These are phyloP conservation scores for Coluber constrictor DNA, from an alignment of 2,797 vertebrate species.

Conservation along the genomic window DNA sequence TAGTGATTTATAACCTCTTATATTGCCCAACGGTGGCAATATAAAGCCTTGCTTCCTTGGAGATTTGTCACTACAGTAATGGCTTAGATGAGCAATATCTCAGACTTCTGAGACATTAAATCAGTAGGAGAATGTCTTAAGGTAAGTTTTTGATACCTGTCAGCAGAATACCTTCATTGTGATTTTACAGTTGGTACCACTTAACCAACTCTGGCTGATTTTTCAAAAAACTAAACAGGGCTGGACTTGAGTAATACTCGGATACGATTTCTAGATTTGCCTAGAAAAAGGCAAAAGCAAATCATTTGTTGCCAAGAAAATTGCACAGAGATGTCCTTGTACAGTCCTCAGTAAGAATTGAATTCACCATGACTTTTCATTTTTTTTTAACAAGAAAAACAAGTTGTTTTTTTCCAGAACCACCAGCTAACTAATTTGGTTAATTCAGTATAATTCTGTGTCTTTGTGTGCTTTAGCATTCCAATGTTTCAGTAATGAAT, in stretches of 20 bases:
- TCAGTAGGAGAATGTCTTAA: background rate
- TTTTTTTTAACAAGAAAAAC: background rate
- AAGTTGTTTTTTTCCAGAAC: background rate
- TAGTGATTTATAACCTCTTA: background rate
- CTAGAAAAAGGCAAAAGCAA: background rate
- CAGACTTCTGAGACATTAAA: background rate
- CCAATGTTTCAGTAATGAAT: background rate
- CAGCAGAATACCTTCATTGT: background rate
- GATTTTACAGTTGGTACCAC: background rate
- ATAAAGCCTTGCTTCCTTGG: background rate
- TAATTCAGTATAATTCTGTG: background rate
- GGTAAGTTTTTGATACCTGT: background rate
- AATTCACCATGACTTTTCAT: background rate
- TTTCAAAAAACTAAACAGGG: background rate
- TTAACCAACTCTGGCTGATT: background rate
- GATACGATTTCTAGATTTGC: background rate
- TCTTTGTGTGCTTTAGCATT: background rate
- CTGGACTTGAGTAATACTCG: background rate
- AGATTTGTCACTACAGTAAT: background rate
- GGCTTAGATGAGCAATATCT: background rate
- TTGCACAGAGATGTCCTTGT: background rate
- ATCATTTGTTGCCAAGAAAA: background rate
- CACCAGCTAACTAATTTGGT: background rate
- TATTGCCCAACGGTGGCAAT: background rate
- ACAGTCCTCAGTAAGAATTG: background rate